Conservation (phyloP, 2,113 vertebrate genomes). For the Cromileptes altivelis region DNA sequence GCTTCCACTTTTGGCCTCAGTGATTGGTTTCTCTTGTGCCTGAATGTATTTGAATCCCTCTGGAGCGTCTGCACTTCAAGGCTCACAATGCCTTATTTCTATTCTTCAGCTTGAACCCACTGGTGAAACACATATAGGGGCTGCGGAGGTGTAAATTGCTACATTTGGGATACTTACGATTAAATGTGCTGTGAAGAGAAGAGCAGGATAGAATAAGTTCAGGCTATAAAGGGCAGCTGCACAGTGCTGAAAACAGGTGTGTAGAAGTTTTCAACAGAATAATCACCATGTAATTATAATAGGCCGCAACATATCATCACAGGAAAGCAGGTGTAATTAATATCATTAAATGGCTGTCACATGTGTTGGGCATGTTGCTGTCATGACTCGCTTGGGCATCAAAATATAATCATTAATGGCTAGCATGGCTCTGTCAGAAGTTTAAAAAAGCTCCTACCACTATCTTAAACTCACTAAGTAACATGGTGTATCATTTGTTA, state of each 20-base stretch:
- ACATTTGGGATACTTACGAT: not conserved
- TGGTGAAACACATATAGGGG: not conserved
- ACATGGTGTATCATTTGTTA: too few species aligned
- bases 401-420: not conserved
- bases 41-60: conserved; percentile 30
- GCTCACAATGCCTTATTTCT: conserved; percentile 12
- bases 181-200: not conserved
- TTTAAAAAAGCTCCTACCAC: too few species aligned
- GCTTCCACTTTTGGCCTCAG: conserved; percentile 33
- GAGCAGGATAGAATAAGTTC: not conserved
- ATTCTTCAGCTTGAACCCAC: conserved; percentile 3
- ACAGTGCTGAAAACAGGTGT: not conserved
- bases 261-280: too few species aligned
- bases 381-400: not conserved
- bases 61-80: conserved; percentile 22
- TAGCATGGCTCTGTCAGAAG: too few species aligned
- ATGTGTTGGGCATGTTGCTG: not conserved
- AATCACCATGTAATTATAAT: not conserved
- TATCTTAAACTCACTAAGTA: too few species aligned
- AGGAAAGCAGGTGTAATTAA: not conserved
- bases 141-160: not conserved
- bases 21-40: conserved; percentile 41
- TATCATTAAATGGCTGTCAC: not conserved
- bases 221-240: not conserved
- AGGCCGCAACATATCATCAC: not conserved